Evolutionary conservation across 2,113 vertebrate genomes (phyloP).

Genomic region (Lichenostomus cassidix): DNA sequence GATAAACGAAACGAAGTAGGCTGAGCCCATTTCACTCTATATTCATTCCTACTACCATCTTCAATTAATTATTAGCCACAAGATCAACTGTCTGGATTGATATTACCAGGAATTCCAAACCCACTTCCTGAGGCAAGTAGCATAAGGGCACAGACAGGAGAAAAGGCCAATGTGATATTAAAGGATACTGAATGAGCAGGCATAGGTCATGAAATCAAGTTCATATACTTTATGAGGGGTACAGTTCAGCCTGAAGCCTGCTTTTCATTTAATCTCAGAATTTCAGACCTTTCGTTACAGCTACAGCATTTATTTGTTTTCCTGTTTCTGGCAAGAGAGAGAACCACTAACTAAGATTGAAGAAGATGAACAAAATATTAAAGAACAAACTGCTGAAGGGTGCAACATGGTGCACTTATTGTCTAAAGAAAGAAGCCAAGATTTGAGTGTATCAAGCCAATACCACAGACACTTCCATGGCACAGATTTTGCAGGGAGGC

Average conservation of each 20-base stretch:
- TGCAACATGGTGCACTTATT: neutral
- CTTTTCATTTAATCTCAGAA: constrained; percentile 45
- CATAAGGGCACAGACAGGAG: neutral
- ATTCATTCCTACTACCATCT: neutral
- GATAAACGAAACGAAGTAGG: neutral
- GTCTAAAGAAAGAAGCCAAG: neutral
- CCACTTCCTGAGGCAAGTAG: neutral
- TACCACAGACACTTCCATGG: neutral
- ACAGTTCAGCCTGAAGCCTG: constrained; percentile 34
- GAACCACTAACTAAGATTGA: constrained; percentile 38
- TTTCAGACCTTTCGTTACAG: constrained; percentile 7
- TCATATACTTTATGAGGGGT: constrained; percentile 31
- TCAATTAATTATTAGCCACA: neutral
- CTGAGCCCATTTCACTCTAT: neutral
- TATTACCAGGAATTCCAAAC: neutral
- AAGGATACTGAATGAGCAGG: neutral
- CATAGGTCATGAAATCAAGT: constrained; percentile 22
- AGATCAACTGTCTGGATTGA: neutral
- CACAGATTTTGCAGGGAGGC: neutral
- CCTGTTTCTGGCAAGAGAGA: neutral
- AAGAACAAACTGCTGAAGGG: constrained; percentile 23
- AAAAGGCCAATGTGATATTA: neutral
- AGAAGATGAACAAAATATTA: constrained; percentile 34
- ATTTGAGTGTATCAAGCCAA: neutral
- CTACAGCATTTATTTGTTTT: constrained; percentile 52